phyloP scores from a whole-genome alignment of 2,888 invertebrate genomes.

The Mimas tiliae region DNA sequence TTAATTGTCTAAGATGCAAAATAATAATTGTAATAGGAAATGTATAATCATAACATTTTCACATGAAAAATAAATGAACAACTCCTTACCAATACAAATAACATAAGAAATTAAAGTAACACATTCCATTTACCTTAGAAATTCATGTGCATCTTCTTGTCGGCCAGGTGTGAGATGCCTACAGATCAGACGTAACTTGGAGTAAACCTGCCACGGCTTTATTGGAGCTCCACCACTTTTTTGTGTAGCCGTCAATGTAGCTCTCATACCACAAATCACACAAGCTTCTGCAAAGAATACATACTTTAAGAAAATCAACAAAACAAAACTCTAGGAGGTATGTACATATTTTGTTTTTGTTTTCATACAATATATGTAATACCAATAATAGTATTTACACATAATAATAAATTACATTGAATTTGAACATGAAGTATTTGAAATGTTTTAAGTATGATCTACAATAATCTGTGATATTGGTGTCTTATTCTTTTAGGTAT shows the following conservation, averaged over 20 bases:
- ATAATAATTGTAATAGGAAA: background rate
- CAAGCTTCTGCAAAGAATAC: constrained; percentile 84
- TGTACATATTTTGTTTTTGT: too few relatives aligned
- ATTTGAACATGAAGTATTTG: too few relatives aligned
- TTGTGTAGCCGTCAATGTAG: constrained; percentile 89
- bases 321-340: too few relatives aligned
- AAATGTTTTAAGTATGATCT: too few relatives aligned
- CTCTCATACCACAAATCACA: constrained; percentile 94
- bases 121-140: constrained; percentile 86
- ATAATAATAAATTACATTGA: too few relatives aligned
- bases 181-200: constrained; percentile 90
- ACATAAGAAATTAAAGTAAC: background rate
- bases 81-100: background rate
- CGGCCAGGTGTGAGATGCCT: constrained; percentile 95
- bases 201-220: constrained; percentile 93
- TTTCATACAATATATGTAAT: background rate
- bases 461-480: too few relatives aligned
- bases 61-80: too few relatives aligned
- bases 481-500: too few relatives aligned
- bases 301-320: background rate
- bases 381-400: too few relatives aligned
- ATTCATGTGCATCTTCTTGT: constrained; percentile 99
- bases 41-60: background rate
- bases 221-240: constrained; percentile 86
- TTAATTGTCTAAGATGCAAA: too few relatives aligned